Conservation (phyloP, 2,797 vertebrate genomes). For the Gephyroberyx darwinii region DNA sequence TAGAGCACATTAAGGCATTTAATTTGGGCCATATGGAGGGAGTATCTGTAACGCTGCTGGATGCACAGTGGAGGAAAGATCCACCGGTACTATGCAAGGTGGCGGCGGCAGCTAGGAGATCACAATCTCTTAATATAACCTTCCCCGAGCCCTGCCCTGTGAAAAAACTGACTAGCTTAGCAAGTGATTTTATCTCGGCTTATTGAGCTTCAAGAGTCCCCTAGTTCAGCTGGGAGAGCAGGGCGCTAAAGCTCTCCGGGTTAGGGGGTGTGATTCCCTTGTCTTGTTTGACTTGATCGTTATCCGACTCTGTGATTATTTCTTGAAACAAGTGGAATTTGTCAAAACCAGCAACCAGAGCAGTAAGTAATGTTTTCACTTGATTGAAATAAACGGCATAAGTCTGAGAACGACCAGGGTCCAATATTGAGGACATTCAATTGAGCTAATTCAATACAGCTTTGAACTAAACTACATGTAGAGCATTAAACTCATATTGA, state of each 20-base stretch:
- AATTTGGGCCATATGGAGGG: constrained; percentile 51
- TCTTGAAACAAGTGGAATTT: too few species aligned
- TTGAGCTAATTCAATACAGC: too few species aligned
- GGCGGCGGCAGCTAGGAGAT: constrained; percentile 46
- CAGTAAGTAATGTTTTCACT: too few species aligned
- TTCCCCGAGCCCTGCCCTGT: constrained; percentile 52
- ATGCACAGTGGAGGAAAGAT: constrained; percentile 40
- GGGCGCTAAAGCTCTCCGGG: constrained; percentile 32
- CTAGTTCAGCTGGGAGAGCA: constrained; percentile 37
- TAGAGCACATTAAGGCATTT: constrained; percentile 53
- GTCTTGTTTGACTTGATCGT: too few species aligned
- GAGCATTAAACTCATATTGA: too few species aligned
- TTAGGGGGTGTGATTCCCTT: constrained; percentile 45
- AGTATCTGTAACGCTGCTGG: constrained; percentile 35
- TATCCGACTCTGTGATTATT: too few species aligned
- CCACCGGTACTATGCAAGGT: constrained; percentile 43
- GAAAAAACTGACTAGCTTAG: constrained; percentile 44
- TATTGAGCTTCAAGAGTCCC: constrained; percentile 58
- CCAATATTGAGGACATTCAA: too few species aligned
- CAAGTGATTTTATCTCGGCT: constrained; percentile 66
- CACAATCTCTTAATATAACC: constrained; percentile 62
- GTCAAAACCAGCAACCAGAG: too few species aligned
- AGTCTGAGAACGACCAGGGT: too few species aligned
- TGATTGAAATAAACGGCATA: too few species aligned
- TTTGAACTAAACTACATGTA: too few species aligned